phyloP scores from a whole-genome alignment of 2,113 vertebrate genomes.

The Piprites chloris region DNA sequence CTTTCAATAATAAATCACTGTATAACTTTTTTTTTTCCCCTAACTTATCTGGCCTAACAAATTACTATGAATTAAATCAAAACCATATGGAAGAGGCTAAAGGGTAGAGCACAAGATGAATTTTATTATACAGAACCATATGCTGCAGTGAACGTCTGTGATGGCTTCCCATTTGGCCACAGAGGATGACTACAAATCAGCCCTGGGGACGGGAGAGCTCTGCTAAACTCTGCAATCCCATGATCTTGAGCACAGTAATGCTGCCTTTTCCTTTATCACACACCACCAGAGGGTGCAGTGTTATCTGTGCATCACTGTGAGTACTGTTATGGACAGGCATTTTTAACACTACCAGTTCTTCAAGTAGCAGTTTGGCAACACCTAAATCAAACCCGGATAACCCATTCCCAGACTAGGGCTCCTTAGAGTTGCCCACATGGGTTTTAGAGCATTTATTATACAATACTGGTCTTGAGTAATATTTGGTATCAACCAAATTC shows the following conservation, averaged over 20 bases:
- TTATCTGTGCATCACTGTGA: neutral
- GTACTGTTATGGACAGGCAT: neutral
- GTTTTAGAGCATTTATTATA: neutral
- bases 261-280: neutral
- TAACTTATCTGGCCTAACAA: conserved; percentile 41
- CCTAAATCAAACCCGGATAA: neutral
- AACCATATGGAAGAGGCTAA: conserved; percentile 50
- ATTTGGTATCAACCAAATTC: neutral
- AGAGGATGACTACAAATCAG: conserved; percentile 40
- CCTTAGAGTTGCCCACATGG: neutral
- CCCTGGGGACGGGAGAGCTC: neutral
- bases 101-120: conserved; percentile 18
- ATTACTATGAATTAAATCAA: conserved; percentile 49
- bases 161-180: conserved; percentile 36
- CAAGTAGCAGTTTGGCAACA: neutral
- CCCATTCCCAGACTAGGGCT: neutral
- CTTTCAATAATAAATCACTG: conserved; percentile 36
- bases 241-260: neutral
- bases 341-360: neutral
- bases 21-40: neutral
- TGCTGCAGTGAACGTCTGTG: conserved; percentile 2
- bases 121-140: conserved; percentile 56
- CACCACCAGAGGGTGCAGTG: neutral
- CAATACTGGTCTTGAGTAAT: neutral
- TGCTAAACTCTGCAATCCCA: neutral